Evolutionary conservation across 2,888 invertebrate species (phyloP).

Genomic region (Cerastoderma edule): DNA sequence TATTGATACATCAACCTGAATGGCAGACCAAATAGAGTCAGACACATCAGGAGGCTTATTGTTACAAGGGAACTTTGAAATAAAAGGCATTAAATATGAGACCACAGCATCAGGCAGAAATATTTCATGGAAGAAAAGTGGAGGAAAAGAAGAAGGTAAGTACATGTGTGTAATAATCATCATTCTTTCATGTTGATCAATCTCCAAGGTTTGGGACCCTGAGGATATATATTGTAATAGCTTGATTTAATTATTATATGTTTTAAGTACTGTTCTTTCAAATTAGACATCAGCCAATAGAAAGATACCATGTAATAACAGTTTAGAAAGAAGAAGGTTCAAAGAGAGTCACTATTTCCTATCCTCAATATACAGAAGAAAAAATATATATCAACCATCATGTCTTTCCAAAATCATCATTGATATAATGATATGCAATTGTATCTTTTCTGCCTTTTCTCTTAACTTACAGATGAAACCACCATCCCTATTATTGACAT

Average conservation of each 20-base stretch:
- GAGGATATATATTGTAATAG: no score
- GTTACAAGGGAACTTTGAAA: background rate
- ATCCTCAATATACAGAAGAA: background rate
- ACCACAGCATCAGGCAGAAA: background rate
- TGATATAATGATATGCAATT: background rate
- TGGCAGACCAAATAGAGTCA: conserved; percentile 6
- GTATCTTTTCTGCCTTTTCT: background rate
- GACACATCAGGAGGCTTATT: background rate
- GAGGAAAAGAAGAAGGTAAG: conserved; percentile 7
- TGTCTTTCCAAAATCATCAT: background rate
- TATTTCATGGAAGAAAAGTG: conserved; percentile 17
- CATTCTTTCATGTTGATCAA: no score
- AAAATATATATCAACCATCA: background rate
- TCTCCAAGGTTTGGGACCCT: no score
- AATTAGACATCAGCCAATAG: no score
- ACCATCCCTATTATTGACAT: conserved; percentile 8
- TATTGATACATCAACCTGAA: background rate
- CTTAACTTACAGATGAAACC: background rate
- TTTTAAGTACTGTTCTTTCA: no score
- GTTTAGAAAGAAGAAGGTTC: background rate
- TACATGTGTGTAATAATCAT: background rate
- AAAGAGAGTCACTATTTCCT: background rate
- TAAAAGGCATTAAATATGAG: background rate
- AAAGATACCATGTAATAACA: no score
- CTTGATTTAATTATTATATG: no score